These are phyloP conservation scores for Eretmochelys imbricata DNA, from an alignment of 2,113 vertebrate species.

Conservation along the genomic window DNA sequence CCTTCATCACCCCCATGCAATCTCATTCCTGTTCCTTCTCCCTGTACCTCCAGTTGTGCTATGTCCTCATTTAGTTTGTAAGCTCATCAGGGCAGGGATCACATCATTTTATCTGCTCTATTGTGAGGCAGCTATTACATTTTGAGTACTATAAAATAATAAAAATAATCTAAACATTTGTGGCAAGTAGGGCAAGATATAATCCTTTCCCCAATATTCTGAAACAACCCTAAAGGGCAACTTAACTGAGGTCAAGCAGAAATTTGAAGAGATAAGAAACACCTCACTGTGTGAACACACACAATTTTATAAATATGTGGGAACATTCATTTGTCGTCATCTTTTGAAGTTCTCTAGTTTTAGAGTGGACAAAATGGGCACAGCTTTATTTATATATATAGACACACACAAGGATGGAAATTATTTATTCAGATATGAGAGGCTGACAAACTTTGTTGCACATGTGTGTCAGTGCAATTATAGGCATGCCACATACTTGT, in stretches of 20 bases:
- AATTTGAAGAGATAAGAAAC: neutral
- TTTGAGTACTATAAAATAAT: neutral
- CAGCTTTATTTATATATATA: neutral
- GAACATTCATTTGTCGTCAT: neutral
- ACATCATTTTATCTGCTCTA: neutral
- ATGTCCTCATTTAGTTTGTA: neutral
- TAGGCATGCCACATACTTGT: neutral
- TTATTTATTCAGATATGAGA: neutral
- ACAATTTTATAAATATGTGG: accelerated
- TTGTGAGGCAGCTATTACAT: neutral
- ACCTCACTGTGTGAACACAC: neutral
- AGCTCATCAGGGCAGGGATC: neutral
- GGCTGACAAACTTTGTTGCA: neutral
- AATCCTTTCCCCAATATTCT: neutral
- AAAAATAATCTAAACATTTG: constrained; percentile 3
- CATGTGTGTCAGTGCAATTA: neutral
- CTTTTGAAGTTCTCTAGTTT: neutral
- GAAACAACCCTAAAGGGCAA: neutral
- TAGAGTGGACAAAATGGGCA: neutral
- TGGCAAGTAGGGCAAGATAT: neutral
- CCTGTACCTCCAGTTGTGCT: neutral
- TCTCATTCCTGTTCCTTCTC: neutral
- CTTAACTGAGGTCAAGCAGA: neutral
- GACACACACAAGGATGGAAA: neutral
- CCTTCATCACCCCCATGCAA: neutral